Conservation (phyloP, 2,113 vertebrate species). For the Macquaria ambigua region DNA sequence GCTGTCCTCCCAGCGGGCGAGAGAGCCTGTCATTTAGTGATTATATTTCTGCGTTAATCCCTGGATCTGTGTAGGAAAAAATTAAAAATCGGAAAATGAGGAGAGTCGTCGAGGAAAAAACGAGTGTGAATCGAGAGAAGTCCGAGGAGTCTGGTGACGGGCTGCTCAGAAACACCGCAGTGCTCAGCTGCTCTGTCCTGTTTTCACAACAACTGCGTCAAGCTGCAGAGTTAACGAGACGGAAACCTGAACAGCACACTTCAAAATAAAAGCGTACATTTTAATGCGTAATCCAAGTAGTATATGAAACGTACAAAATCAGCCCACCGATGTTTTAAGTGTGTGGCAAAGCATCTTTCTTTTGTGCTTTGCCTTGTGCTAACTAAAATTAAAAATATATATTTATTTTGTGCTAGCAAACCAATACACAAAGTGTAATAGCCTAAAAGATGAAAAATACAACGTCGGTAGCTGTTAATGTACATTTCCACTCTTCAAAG, state of each 20-base stretch:
- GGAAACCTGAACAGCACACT: rapidly evolving
- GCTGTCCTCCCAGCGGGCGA: slow-evolving; percentile 55
- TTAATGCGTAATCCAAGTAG: too few relatives aligned
- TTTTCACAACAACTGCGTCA: slow-evolving; percentile 43
- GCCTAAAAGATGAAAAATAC: background rate
- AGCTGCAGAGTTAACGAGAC: rapidly evolving
- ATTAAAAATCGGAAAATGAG: background rate
- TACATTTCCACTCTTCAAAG: too few relatives aligned
- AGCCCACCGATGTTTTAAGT: background rate
- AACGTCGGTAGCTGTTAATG: too few relatives aligned
- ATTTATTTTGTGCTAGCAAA: too few relatives aligned
- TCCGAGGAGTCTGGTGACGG: background rate
- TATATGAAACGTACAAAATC: too few relatives aligned
- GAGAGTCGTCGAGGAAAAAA: slow-evolving; percentile 6
- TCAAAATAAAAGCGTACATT: slow-evolving; percentile 55
- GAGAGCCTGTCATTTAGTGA: slow-evolving; percentile 31
- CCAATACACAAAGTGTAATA: too few relatives aligned
- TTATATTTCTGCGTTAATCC: background rate
- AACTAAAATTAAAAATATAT: too few relatives aligned
- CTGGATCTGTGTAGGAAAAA: background rate
- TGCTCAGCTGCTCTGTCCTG: slow-evolving; percentile 51
- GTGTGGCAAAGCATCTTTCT: background rate
- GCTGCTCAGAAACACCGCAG: slow-evolving; percentile 65
- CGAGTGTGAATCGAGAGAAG: background rate
- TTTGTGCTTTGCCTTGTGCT: too few relatives aligned